Evolutionary conservation across 2,797 vertebrate genomes (phyloP), one percentile per base, ranked within the genome.

Genomic region (Austrolebias charrua): DNA sequence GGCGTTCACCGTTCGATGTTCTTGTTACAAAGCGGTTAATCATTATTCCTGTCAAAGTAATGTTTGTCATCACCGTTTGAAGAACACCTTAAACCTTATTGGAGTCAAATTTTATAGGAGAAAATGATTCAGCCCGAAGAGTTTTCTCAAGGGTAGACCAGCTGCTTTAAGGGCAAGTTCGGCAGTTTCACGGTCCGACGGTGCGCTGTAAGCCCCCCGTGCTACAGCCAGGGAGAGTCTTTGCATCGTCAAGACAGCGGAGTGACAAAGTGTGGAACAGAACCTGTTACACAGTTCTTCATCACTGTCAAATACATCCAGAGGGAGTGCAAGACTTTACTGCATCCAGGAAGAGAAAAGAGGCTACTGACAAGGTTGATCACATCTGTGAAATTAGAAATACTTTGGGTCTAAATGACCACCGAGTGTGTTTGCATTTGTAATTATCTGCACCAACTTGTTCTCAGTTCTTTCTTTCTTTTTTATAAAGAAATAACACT

Each of bases 311-410:
- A 55, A 68, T 72, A 84, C 66, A 62, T 81, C 76, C 77, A 79
- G 55, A 73, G 67, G 75, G 68, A 84, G 63, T 49, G 47, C 61
- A 49, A 71, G 76, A 49, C 73, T 80, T 66, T 65, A 51, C 67
- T 63, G 55, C 58, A 73, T 58, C 65, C 60, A 57, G 56, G 29
- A 71, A 75, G 52, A 73, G 71, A 76, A 66, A 73, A 68, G 53
- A 81, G 67, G 82, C 69, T 76, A 70, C 60, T 38, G 56, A 76
- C 77, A 84, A 86, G 87, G 83, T 89, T 89, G 86, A 86, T 88
- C 88, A 82, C 87, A 78, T 83, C 86, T 89, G 88, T 91, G 90
- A 92, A 92, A 92, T 92, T 88, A 89, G 86, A 87, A 89, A 88
- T 83, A 83, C 80, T 89, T 79, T 78, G 31, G 75, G 69, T 63